Percentiles rank a stretch among this genome's conserved stretches.
phyloP scores from a whole-genome alignment of 1,140 invertebrate genomes.

The Apis cerana region DNA sequence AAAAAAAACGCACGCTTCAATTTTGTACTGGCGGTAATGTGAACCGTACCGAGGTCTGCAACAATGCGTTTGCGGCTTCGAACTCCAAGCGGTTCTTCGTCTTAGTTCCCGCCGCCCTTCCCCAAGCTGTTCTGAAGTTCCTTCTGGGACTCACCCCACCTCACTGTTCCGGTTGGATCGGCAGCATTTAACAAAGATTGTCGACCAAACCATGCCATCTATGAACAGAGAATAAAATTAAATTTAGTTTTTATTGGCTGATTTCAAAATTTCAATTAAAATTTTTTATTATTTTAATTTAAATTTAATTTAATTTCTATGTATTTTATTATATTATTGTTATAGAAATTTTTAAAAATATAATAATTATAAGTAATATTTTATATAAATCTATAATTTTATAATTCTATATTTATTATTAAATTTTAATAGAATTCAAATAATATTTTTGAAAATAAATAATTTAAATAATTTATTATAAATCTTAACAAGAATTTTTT shows the following conservation, averaged over 20 bases:
- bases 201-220: background rate
- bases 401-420: too few species aligned
- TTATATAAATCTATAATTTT: background rate
- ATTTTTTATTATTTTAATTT: background rate
- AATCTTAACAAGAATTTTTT: background rate
- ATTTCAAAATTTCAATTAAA: background rate
- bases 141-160: background rate
- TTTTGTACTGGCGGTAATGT: constrained; percentile 14
- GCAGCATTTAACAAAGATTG: too few species aligned
- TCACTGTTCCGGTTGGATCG: too few species aligned
- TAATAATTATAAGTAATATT: too few species aligned
- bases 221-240: background rate
- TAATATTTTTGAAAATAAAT: background rate
- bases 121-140: background rate
- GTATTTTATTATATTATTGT: background rate
- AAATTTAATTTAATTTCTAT: too few species aligned
- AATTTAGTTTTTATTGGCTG: background rate
- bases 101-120: background rate
- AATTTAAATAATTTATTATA: background rate
- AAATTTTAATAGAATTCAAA: too few species aligned
- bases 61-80: constrained; percentile 49
- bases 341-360: background rate
- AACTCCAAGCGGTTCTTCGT: constrained; percentile 37
- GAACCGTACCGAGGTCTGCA: constrained; percentile 46
- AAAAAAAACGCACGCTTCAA: constrained; percentile 35